Conservation (phyloP, 1,140 invertebrate species). For the Drosophila sulfurigaster region DNA sequence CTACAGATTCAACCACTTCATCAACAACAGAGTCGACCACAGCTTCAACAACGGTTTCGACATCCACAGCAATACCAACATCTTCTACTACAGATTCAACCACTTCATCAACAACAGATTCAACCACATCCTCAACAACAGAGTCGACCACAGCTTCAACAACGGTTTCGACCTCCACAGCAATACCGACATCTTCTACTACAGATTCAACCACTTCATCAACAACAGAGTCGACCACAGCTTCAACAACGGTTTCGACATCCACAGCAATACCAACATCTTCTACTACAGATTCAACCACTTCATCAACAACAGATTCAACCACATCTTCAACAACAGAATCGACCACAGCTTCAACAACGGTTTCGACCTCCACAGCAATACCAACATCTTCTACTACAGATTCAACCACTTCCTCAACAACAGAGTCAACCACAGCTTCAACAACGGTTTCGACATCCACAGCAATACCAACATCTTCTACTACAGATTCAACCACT, state of each 20-base stretch:
- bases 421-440: background rate
- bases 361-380: background rate
- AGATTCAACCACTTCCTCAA: background rate
- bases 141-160: background rate
- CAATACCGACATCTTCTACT: slow-evolving; percentile 8
- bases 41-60: background rate
- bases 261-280: slow-evolving; percentile 1
- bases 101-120: background rate
- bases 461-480: background rate
- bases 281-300: slow-evolving; percentile 5
- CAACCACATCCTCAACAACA: background rate
- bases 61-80: slow-evolving; percentile 3
- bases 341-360: background rate
- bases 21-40: background rate
- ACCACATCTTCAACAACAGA: background rate
- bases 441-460: background rate
- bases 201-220: background rate
- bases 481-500: no score
- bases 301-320: background rate
- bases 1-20: background rate
- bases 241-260: background rate
- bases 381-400: background rate
- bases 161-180: background rate
- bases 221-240: background rate
- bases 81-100: slow-evolving; percentile 2